Percentiles rank a stretch among this genome's conserved stretches.
These are phyloP conservation scores for Drosophila nr. medialis DNA, from an alignment of 2,888 invertebrate species.

Conservation along the genomic window DNA sequence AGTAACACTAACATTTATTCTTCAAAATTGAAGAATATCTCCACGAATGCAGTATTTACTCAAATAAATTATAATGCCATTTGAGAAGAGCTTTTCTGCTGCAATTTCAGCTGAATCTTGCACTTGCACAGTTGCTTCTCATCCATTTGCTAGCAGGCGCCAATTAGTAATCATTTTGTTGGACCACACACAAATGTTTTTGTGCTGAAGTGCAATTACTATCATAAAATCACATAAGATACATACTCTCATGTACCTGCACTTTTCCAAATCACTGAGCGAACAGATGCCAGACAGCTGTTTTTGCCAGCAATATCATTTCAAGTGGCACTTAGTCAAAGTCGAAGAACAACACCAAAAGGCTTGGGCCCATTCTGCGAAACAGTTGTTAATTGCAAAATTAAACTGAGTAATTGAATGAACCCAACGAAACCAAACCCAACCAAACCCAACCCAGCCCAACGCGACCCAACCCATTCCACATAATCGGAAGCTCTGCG, in stretches of 20 bases:
- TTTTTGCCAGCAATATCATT: constrained; percentile 40
- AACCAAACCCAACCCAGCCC: constrained; percentile 3
- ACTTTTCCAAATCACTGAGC: constrained; percentile 49
- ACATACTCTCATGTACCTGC: constrained; percentile 10
- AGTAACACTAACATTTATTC: neutral
- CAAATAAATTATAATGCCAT: neutral
- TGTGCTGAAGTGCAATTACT: constrained; percentile 34
- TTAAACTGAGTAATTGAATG: constrained; percentile 71
- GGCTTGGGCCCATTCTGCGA: constrained; percentile 35
- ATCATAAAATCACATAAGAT: constrained; percentile 8
- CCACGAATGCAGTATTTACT: neutral
- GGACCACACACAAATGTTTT: neutral
- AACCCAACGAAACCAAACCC: constrained; percentile 15
- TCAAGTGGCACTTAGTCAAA: constrained; percentile 47
- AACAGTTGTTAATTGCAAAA: constrained; percentile 76
- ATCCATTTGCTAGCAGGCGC: neutral
- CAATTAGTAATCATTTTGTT: constrained; percentile 5
- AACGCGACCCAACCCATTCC: constrained; percentile 9
- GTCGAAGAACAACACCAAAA: neutral
- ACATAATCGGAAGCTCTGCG: neutral
- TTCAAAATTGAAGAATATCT: neutral
- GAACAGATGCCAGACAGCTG: constrained; percentile 58
- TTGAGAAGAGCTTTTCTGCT: neutral
- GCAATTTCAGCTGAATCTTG: neutral
- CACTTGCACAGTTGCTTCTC: neutral